Base-by-base conservation (phyloP, 2,797 vertebrate species). In the Poeciliopsis paucimaculata region DNA sequence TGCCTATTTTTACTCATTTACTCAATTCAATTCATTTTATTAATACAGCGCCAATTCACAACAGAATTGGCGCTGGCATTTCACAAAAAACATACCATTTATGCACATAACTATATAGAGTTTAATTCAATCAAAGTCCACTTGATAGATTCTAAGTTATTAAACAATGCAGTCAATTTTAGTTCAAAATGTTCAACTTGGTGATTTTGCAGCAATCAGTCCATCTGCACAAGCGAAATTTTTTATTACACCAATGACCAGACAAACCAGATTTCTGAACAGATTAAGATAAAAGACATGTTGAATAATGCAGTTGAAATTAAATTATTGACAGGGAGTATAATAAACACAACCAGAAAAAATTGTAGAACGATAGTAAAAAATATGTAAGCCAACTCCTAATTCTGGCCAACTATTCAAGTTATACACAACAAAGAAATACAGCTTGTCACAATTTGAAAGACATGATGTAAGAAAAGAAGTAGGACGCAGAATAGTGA, bases 401-500 rank as follows among this genome's bases (percentile, higher is more conserved):
- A 34, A 75, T 66, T 77, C 72, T 79, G 74, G 73, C 73, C 82
- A 84, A 78, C 82, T 57, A 51, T 75, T 84, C 86, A 91, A 85
- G 84, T 80, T 86, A 83, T 75, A 86, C 82, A 55, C 73, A 86
- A 78, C 77, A 90, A 89, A 83, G 79, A 81, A 79, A 80, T 36
- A 64, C 13, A 82, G 45, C 73, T 77, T 20, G 6, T 60, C 60
- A 84, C 1, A 51, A 31, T 82, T 36, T 57, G 64, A 51, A 86
- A 62, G 26, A 13, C 76, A 43, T 71, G 13, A 83, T 9, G 75
- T 28, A 72, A 79, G 39, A 60, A 41, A 55, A 34, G 53, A 51
- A 34, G 46, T 18, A 64, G 1, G 43, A 47, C 55, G 23, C 70
- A 84, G 39, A 3, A 78, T n/a, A 45, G 66, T 15, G 2, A 2